Conservation (phyloP, 2,888 invertebrate genomes). For the Dolichopus griseipennis region DNA sequence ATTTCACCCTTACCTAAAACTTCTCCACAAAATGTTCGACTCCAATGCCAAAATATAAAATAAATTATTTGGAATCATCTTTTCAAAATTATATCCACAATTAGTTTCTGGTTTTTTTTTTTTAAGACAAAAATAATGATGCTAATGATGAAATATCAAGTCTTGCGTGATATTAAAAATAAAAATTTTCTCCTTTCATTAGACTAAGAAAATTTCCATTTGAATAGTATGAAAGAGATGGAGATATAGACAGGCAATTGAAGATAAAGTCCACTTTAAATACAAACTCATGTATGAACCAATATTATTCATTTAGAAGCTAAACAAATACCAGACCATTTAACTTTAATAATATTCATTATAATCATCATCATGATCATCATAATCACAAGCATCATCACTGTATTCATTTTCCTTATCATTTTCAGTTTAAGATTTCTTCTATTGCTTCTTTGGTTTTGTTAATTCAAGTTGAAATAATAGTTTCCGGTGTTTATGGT, state of each 20-base stretch:
- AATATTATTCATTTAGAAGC: too few species aligned
- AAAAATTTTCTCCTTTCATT: not conserved
- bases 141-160: constrained; percentile 17
- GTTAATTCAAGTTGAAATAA: constrained; percentile 43
- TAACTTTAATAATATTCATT: not conserved
- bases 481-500: constrained; percentile 39
- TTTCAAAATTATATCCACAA: not conserved
- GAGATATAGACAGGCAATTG: not conserved
- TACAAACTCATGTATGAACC: not conserved
- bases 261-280: not conserved
- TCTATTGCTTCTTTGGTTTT: constrained; percentile 22
- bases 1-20: too few species aligned
- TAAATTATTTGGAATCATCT: not conserved
- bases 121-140: not conserved
- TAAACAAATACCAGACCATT: not conserved
- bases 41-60: too few species aligned
- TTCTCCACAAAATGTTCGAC: too few species aligned
- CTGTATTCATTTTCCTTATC: constrained; percentile 20
- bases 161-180: constrained; percentile 23
- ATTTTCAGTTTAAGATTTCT: too few species aligned
- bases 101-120: not conserved
- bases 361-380: not conserved
- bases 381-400: constrained; percentile 17
- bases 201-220: too few species aligned
- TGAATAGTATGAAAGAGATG: too few species aligned